A percentile compares a stretch with the other conserved stretches of the same genome.
Conservation (phyloP, 2,797 vertebrate genomes). For the Alectoris magna region DNA sequence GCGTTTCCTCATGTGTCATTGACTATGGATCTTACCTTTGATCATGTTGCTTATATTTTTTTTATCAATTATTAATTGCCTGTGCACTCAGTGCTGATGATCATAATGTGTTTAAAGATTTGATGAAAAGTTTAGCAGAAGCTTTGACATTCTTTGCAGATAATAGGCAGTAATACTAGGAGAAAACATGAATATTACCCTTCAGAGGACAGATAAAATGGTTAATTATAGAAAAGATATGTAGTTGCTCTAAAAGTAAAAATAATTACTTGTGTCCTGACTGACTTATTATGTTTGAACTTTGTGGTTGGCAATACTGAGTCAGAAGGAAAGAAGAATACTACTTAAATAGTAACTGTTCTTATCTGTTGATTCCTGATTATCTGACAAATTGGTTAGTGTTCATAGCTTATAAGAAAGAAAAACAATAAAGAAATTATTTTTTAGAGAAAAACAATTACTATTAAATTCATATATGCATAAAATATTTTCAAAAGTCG, state of each 20-base stretch:
- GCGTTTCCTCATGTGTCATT: background rate
- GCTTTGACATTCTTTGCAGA: background rate
- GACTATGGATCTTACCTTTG: background rate
- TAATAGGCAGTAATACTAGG: background rate
- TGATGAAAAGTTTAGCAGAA: background rate
- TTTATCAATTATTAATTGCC: background rate
- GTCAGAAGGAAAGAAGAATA: background rate
- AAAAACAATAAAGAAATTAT: background rate
- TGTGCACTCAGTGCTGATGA: background rate
- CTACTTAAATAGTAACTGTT: background rate
- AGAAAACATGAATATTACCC: background rate
- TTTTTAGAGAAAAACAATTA: background rate
- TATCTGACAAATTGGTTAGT: background rate
- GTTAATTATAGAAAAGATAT: background rate
- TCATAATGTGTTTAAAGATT: background rate
- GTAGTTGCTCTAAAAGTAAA: background rate
- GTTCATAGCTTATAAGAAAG: background rate
- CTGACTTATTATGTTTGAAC: background rate
- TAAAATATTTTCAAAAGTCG: background rate
- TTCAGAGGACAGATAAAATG: background rate
- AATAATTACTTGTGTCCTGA: background rate
- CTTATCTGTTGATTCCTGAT: background rate
- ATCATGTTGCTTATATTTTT: background rate
- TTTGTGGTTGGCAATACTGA: background rate
- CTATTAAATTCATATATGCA: background rate